Evolutionary conservation across 2,888 invertebrate genomes (phyloP).

Genomic region (Luperina testacea): DNA sequence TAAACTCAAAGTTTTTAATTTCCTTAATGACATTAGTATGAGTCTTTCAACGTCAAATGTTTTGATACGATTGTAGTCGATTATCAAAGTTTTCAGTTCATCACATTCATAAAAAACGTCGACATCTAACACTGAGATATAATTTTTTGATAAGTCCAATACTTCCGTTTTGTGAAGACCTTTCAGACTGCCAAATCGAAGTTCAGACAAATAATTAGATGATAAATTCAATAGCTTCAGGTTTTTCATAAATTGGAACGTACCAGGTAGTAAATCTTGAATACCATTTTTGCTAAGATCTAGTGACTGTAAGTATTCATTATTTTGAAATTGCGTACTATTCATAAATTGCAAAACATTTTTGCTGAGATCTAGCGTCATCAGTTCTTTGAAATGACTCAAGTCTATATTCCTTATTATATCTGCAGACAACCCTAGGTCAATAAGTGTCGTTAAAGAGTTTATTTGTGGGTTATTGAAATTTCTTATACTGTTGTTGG

Average conservation of each 20-base stretch:
- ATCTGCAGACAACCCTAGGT: conserved; percentile 78
- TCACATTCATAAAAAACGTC: conserved; percentile 84
- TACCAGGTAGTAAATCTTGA: conserved; percentile 77
- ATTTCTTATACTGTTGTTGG: conserved; percentile 75
- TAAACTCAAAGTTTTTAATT: conserved; percentile 78
- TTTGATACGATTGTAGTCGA: conserved; percentile 83
- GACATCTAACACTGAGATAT: conserved; percentile 77
- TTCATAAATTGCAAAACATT: conserved; percentile 75
- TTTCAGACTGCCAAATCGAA: conserved; percentile 82
- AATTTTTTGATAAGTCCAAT: conserved; percentile 82
- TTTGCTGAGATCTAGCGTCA: conserved; percentile 77
- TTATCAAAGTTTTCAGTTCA: conserved; percentile 77
- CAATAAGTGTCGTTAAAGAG: conserved; percentile 72
- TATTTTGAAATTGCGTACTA: conserved; percentile 73
- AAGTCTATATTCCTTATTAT: conserved; percentile 76
- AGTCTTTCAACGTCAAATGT: conserved; percentile 80
- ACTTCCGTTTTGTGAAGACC: conserved; percentile 80
- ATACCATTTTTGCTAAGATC: conserved; percentile 82
- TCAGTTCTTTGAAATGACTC: conserved; percentile 75
- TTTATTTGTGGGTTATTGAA: conserved; percentile 80
- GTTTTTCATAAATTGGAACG: conserved; percentile 79
- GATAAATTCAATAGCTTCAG: conserved; percentile 82
- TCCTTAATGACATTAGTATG: conserved; percentile 72
- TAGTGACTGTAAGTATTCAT: conserved; percentile 76
- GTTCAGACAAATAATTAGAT: conserved; percentile 74